phyloP scores from a whole-genome alignment of 2,113 vertebrate genomes.

The Engraulis encrasicolus region DNA sequence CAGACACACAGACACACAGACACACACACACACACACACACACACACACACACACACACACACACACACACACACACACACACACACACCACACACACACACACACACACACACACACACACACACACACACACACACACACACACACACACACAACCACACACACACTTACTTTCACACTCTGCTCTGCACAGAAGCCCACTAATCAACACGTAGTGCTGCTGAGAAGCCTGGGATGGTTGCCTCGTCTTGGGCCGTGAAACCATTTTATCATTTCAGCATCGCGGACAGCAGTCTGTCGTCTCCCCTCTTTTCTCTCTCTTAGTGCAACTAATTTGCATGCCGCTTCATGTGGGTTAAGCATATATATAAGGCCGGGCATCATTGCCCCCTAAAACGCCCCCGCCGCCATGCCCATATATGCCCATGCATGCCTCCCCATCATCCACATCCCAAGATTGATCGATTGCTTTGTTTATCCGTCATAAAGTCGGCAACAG shows the following conservation, averaged over 20 bases:
- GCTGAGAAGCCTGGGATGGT: neutral
- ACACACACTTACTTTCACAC: neutral
- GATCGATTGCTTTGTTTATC: conserved; percentile 80
- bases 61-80: neutral
- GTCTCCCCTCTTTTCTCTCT: conserved; percentile 62
- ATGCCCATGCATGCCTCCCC: conserved; percentile 56
- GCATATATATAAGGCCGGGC: conserved; percentile 56
- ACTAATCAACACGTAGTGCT: neutral
- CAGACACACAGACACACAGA: neutral
- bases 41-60: neutral
- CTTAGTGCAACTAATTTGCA: conserved; percentile 72
- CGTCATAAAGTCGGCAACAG: conserved; percentile 75
- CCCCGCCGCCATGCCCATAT: conserved; percentile 66
- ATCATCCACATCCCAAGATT: too few relatives aligned
- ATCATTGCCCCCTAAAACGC: conserved; percentile 64
- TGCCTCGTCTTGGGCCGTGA: neutral
- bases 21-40: neutral
- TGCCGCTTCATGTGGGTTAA: conserved; percentile 71
- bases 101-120: neutral
- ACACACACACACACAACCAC: neutral
- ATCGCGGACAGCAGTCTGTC: conserved; percentile 65
- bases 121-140: neutral
- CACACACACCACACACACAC: neutral
- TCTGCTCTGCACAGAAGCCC: neutral
- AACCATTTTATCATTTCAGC: conserved; percentile 72